These are phyloP conservation scores for Aquila chrysaetos DNA, from an alignment of 2,797 vertebrate genomes.

Conservation along the genomic window DNA sequence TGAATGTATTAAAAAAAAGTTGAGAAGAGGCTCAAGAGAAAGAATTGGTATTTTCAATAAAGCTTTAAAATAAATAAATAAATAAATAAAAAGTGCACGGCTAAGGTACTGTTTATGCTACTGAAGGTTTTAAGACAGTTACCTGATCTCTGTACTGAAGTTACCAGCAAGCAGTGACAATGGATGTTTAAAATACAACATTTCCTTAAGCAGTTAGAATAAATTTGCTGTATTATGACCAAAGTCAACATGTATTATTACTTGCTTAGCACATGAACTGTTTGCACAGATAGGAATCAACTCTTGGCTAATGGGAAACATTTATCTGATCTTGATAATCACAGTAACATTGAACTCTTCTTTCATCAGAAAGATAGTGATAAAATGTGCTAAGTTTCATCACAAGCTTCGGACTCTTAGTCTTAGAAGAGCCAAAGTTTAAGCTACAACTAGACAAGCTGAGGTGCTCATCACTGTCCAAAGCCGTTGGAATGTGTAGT, in stretches of 20 bases:
- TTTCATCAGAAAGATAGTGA: neutral
- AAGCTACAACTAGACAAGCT: neutral
- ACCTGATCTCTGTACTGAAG: neutral
- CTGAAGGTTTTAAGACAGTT: neutral
- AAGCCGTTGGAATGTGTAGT: neutral
- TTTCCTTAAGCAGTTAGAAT: neutral
- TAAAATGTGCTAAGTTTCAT: neutral
- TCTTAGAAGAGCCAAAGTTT: neutral
- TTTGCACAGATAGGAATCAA: neutral
- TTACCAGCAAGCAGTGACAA: neutral
- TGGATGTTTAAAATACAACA: neutral
- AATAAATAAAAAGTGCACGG: neutral
- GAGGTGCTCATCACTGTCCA: neutral
- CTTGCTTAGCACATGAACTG: neutral
- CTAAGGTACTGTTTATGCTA: neutral
- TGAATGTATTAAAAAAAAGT: neutral
- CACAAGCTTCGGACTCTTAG: neutral
- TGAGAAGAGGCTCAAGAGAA: neutral
- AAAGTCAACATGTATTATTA: neutral
- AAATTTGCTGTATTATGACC: neutral
- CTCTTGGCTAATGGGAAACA: neutral
- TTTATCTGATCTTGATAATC: neutral
- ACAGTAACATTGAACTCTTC: neutral
- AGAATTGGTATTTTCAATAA: neutral
- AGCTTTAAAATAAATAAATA: neutral